Conservation (phyloP, 2,113 vertebrate genomes). For the Sturnira hondurensis region DNA sequence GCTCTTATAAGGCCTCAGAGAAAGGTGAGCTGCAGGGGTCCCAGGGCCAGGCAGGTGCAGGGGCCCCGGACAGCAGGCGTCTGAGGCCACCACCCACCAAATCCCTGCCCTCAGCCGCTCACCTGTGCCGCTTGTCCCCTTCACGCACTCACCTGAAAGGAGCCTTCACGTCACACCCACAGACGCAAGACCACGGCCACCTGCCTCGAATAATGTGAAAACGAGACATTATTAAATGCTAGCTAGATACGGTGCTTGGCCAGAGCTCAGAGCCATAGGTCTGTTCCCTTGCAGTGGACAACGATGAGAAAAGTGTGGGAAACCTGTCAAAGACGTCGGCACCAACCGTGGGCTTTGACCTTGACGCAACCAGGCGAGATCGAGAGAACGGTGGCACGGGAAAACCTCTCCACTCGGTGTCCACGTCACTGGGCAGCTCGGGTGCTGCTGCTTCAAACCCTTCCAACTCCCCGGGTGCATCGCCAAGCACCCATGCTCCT, state of each 20-base stretch:
- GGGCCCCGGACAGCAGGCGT: not conserved
- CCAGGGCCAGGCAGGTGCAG: not conserved
- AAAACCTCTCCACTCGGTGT: not conserved
- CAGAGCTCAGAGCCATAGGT: not conserved
- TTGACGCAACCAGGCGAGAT: not conserved
- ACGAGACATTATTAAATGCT: not conserved
- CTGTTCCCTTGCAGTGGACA: not conserved
- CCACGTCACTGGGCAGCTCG: rapidly evolving
- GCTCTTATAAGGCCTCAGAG: not conserved
- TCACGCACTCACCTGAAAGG: not conserved
- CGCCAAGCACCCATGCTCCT: rapidly evolving
- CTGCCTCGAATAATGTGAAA: not conserved
- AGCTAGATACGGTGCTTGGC: not conserved
- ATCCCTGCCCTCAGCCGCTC: rapidly evolving
- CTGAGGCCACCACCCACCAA: no score
- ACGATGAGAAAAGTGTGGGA: not conserved
- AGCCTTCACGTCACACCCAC: not conserved
- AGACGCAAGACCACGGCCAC: not conserved
- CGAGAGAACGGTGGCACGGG: not conserved
- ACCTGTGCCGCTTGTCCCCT: no score
- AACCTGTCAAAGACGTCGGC: not conserved
- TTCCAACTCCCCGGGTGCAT: not conserved
- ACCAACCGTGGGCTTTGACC: not conserved
- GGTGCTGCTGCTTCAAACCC: not conserved
- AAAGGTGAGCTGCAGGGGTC: not conserved